Conservation (phyloP, 2,797 vertebrate species). For the Acrossocheilus wenchowensis region DNA sequence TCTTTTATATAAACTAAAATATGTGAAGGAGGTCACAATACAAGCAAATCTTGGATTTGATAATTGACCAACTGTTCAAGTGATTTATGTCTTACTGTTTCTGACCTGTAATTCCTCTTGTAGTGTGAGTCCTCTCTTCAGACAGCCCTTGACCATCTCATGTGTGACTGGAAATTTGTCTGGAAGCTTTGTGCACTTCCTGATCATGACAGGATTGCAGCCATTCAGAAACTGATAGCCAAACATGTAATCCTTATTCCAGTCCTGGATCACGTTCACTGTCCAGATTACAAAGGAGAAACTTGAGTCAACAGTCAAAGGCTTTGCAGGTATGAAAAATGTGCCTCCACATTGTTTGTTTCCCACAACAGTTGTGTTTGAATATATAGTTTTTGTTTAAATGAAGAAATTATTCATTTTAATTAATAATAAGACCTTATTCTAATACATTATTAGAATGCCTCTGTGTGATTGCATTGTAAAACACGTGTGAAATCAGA, state of each 20-base stretch:
- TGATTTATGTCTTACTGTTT: not conserved
- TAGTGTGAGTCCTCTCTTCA: conserved; percentile 88
- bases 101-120: conserved; percentile 89
- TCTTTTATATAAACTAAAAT: not conserved
- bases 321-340: not conserved
- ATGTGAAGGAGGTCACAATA: not conserved
- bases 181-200: too few species aligned
- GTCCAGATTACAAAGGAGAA: too few species aligned
- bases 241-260: too few species aligned
- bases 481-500: too few species aligned
- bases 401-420: not conserved
- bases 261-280: too few species aligned
- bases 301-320: not conserved
- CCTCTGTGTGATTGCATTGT: not conserved
- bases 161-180: too few species aligned
- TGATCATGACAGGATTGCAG: too few species aligned
- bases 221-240: too few species aligned
- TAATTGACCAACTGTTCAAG: not conserved
- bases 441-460: too few species aligned
- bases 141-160: conserved; percentile 88
- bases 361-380: not conserved
- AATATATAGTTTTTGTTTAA: not conserved
- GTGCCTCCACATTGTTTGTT: too few species aligned
- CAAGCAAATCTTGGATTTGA: not conserved
- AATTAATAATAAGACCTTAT: too few species aligned